Percentiles rank a stretch among this genome's conserved stretches.
Evolutionary conservation across 2,113 vertebrate genomes (phyloP).

Genomic region (Agapornis roseicollis): DNA sequence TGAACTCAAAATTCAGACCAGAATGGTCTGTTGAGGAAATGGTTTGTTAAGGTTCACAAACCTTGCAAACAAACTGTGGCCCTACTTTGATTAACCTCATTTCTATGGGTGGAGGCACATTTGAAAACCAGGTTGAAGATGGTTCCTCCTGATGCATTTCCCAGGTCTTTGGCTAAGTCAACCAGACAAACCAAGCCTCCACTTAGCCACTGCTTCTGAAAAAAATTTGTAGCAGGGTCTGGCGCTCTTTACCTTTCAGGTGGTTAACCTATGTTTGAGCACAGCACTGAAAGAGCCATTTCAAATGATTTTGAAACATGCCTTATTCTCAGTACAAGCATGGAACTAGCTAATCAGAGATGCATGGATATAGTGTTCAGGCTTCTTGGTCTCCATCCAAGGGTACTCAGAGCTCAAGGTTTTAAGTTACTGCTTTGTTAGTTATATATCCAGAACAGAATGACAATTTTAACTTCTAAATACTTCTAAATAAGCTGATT

Average conservation of each 20-base stretch:
- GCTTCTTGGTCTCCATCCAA: slow-evolving; percentile 47
- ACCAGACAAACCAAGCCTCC: neutral
- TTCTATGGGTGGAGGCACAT: neutral
- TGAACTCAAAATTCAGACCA: slow-evolving; percentile 51
- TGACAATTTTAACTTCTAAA: neutral
- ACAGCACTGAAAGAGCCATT: neutral
- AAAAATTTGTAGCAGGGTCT: neutral
- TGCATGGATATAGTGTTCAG: neutral
- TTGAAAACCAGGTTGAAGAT: slow-evolving; percentile 7
- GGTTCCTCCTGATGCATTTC: neutral
- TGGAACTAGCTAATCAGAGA: slow-evolving; percentile 17
- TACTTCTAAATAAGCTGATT: slow-evolving; percentile 1
- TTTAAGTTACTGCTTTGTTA: slow-evolving; percentile 27
- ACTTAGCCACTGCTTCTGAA: neutral
- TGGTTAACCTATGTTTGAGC: neutral
- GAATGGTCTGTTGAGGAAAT: slow-evolving; percentile 18
- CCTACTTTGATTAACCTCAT: neutral
- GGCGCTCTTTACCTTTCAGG: neutral
- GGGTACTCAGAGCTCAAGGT: neutral
- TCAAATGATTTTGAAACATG: neutral
- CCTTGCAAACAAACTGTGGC: slow-evolving; percentile 15
- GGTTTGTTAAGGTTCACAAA: slow-evolving; percentile 18
- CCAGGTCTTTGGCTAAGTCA: neutral
- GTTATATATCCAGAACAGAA: neutral
- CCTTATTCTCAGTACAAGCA: neutral